These are phyloP conservation scores for Drosophila algonquin DNA, from an alignment of 2,888 invertebrate genomes.

Conservation along the genomic window DNA sequence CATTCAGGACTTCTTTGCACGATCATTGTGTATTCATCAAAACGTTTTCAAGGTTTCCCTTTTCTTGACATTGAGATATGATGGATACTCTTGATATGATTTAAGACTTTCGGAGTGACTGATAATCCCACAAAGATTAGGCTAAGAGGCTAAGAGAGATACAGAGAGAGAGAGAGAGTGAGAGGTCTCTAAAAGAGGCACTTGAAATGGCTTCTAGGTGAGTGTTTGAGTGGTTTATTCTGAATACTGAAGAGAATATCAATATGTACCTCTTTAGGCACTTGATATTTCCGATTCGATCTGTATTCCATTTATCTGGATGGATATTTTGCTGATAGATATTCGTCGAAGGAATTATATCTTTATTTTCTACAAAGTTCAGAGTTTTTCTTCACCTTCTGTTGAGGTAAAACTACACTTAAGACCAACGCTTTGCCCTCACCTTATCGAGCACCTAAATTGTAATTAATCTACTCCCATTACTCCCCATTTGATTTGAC, in stretches of 20 bases:
- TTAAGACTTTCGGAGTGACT: slow-evolving; percentile 21
- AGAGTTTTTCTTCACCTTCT: neutral
- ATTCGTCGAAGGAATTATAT: too few species aligned
- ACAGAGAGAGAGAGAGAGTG: too few species aligned
- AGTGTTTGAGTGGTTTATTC: neutral
- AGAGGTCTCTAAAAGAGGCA: neutral
- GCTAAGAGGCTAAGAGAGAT: too few species aligned
- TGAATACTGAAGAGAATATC: neutral
- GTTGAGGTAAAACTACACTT: neutral
- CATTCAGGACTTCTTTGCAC: slow-evolving; percentile 40
- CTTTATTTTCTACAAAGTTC: too few species aligned
- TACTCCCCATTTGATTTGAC: slow-evolving; percentile 5
- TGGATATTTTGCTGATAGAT: too few species aligned
- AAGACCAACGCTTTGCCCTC: neutral
- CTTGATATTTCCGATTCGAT: neutral
- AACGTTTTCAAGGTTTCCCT: slow-evolving; percentile 51
- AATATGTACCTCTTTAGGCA: too few species aligned
- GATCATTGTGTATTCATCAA: slow-evolving; percentile 43
- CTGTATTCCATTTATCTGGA: neutral
- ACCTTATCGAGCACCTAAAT: neutral
- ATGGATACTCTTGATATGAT: slow-evolving; percentile 32
- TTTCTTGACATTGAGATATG: slow-evolving; percentile 19
- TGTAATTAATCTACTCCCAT: neutral
- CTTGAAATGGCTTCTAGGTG: slow-evolving; percentile 7
- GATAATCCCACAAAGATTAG: slow-evolving; percentile 11